These are phyloP conservation scores for Steatocranus sp. DNA, from an alignment of 2,797 vertebrate species.

Conservation along the genomic window DNA sequence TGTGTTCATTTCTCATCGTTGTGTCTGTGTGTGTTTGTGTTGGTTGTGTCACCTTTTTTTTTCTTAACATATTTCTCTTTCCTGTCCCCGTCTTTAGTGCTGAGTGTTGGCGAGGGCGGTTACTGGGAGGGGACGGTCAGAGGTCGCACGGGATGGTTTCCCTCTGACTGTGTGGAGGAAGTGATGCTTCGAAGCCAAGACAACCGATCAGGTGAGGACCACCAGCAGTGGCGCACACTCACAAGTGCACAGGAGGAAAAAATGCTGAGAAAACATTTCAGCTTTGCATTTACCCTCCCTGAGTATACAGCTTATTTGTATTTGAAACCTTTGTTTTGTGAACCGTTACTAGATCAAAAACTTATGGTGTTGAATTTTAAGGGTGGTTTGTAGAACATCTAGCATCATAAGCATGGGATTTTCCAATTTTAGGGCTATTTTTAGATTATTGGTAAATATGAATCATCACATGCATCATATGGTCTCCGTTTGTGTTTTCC, in stretches of 20 bases:
- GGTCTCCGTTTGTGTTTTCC: neutral
- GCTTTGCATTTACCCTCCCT: neutral
- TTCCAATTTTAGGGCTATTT: accelerated
- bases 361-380: accelerated
- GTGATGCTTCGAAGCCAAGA: conserved; percentile 86
- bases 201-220: conserved; percentile 69
- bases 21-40: neutral
- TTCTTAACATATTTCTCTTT: conserved; percentile 15
- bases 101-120: conserved; percentile 90
- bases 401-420: neutral
- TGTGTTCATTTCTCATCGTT: conserved; percentile 18
- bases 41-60: neutral
- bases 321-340: neutral
- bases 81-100: conserved; percentile 65
- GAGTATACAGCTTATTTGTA: neutral
- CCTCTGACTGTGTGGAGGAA: conserved; percentile 91
- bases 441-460: neutral
- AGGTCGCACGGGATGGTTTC: conserved; percentile 91
- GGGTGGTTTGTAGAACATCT: neutral
- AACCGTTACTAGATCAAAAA: accelerated
- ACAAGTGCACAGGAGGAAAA: neutral
- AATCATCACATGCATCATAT: accelerated
- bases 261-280: neutral
- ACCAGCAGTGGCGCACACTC: neutral
- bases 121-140: conserved; percentile 94